Evolutionary conservation across 2,797 vertebrate genomes (phyloP).

Genomic region (Leuciscus waleckii): DNA sequence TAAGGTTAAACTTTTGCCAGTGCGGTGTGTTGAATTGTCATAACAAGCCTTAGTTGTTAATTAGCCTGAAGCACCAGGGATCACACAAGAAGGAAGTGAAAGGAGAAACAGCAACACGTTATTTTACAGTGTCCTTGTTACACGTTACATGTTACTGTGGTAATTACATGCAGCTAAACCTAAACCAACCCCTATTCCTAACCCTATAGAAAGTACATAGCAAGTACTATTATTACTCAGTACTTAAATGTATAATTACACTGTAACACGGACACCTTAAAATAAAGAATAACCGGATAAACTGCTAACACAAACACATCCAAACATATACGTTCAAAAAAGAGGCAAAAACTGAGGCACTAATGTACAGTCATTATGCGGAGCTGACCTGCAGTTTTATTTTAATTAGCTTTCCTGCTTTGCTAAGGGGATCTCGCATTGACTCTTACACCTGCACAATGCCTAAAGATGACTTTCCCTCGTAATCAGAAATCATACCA

Average conservation of each 20-base stretch:
- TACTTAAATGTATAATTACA: too few species aligned
- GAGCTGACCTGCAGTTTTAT: slow-evolving; percentile 62
- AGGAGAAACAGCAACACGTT: background rate
- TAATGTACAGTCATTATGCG: slow-evolving; percentile 62
- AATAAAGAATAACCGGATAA: background rate
- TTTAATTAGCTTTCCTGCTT: slow-evolving; percentile 65
- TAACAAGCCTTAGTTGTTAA: slow-evolving; percentile 29
- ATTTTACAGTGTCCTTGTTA: too few species aligned
- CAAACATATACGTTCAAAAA: slow-evolving; percentile 38
- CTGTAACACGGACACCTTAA: too few species aligned
- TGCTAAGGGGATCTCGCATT: slow-evolving; percentile 53
- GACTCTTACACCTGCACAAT: slow-evolving; percentile 52
- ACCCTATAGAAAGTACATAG: too few species aligned
- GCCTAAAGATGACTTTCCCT: slow-evolving; percentile 38
- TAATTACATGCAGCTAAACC: too few species aligned
- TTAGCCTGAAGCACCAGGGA: slow-evolving; percentile 8
- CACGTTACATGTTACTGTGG: too few species aligned
- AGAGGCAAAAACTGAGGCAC: slow-evolving; percentile 43
- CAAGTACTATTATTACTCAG: too few species aligned
- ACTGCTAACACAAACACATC: slow-evolving; percentile 24
- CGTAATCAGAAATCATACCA: slow-evolving; percentile 55
- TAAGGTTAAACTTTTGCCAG: background rate
- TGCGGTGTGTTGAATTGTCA: background rate
- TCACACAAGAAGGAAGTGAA: background rate
- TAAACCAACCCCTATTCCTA: too few species aligned